Conservation (phyloP, 1,140 invertebrate genomes). For the Cylas formicarius region DNA sequence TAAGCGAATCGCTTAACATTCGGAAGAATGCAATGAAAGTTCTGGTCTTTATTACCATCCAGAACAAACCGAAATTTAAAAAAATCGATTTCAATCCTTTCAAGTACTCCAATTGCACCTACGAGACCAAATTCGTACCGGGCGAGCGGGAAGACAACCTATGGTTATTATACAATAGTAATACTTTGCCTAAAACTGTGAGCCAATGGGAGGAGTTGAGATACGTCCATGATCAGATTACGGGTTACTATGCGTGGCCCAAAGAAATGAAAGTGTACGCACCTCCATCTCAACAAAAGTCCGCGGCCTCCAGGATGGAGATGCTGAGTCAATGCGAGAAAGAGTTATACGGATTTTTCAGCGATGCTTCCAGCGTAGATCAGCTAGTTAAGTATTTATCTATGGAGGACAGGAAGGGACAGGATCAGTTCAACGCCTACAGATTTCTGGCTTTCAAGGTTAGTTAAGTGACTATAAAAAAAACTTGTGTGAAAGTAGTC, state of each 20-base stretch:
- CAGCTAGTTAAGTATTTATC: slow-evolving; percentile 68
- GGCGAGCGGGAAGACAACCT: slow-evolving; percentile 60
- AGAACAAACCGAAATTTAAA: slow-evolving; percentile 64
- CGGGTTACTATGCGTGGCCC: slow-evolving; percentile 81
- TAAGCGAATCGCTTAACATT: slow-evolving; percentile 70
- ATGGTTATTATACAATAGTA: slow-evolving; percentile 66
- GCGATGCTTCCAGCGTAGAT: slow-evolving; percentile 58
- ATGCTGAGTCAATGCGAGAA: slow-evolving; percentile 41
- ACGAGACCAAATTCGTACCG: slow-evolving; percentile 29
- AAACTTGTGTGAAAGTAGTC: too few species aligned
- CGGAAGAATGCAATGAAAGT: slow-evolving; percentile 61
- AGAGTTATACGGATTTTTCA: slow-evolving; percentile 64
- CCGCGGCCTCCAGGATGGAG: slow-evolving; percentile 34
- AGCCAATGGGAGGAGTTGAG: slow-evolving; percentile 68
- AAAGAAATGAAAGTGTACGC: slow-evolving; percentile 57
- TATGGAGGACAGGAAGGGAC: slow-evolving; percentile 81
- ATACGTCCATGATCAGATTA: slow-evolving; percentile 62
- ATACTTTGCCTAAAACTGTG: slow-evolving; percentile 50
- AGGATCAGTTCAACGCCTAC: slow-evolving; percentile 66
- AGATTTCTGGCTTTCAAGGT: slow-evolving; percentile 68
- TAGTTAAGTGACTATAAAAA: too few species aligned
- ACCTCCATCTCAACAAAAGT: slow-evolving; percentile 54
- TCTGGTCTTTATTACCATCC: slow-evolving; percentile 63
- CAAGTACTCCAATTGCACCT: slow-evolving; percentile 25
- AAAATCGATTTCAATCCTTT: slow-evolving; percentile 45